These are phyloP conservation scores for Bombus waltoni DNA, from an alignment of 1,140 invertebrate genomes.

Conservation along the genomic window DNA sequence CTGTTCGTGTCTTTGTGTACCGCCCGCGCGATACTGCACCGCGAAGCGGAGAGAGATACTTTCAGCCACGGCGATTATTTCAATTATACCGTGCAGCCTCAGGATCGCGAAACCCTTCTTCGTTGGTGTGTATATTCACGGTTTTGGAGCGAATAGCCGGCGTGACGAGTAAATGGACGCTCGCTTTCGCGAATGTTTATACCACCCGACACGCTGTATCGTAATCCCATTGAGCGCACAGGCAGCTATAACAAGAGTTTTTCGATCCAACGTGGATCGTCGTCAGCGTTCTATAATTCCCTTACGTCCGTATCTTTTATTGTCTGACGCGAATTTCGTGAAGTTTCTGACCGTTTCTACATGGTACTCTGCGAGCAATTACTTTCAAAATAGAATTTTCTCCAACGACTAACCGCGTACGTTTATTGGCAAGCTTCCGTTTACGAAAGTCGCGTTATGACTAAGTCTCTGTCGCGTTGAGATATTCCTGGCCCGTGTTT, in stretches of 20 bases:
- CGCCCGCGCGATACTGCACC: neutral
- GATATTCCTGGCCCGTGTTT: neutral
- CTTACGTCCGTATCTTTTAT: neutral
- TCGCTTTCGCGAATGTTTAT: neutral
- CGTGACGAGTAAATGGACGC: conserved; percentile 1
- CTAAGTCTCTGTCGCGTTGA: neutral
- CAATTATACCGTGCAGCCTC: conserved; percentile 53
- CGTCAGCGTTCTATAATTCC: neutral
- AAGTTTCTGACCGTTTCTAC: neutral
- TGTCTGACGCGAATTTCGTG: neutral
- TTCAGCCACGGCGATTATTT: conserved; percentile 53
- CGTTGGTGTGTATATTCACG: neutral
- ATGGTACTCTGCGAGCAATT: neutral
- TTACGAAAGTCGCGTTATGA: neutral
- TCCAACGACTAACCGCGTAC: neutral
- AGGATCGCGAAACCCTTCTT: neutral
- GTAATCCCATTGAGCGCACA: conserved; percentile 19
- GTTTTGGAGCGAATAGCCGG: neutral
- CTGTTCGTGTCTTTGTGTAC: neutral
- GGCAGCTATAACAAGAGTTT: conserved; percentile 3
- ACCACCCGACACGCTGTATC: neutral
- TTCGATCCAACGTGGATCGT: neutral
- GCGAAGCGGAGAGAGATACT: conserved; percentile 22
- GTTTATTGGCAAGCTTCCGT: neutral
- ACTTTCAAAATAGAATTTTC: neutral